Percentiles rank a stretch among this genome's conserved stretches.
Evolutionary conservation across 2,888 invertebrate genomes (phyloP).

Genomic region (Pseudococcus longispinus): DNA sequence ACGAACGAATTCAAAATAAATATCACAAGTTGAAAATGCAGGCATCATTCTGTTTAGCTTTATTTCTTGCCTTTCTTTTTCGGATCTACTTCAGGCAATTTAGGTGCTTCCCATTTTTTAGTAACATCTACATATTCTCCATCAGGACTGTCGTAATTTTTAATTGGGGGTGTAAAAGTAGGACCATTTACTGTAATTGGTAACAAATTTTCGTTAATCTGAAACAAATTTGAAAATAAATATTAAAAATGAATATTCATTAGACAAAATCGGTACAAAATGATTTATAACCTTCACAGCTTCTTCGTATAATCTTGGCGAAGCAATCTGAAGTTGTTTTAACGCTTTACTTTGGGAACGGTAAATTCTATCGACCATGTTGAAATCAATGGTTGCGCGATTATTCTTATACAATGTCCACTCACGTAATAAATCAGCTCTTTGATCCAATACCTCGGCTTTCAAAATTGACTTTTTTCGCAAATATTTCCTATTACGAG

Average conservation of each 20-base stretch:
- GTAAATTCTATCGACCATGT: slow-evolving; percentile 73
- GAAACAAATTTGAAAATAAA: slow-evolving; percentile 61
- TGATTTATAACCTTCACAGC: no score
- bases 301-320: slow-evolving; percentile 74
- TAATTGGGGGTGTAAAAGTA: slow-evolving; percentile 81
- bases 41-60: no score
- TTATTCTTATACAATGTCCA: slow-evolving; percentile 77
- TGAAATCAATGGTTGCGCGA: slow-evolving; percentile 71
- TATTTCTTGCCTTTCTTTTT: not conserved
- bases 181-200: slow-evolving; percentile 78
- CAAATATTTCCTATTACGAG: slow-evolving; percentile 34
- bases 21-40: not conserved
- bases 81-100: not conserved
- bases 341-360: slow-evolving; percentile 79
- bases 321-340: slow-evolving; percentile 78
- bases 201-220: slow-evolving; percentile 76
- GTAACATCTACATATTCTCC: slow-evolving; percentile 88
- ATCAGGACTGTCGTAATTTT: slow-evolving; percentile 82
- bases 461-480: slow-evolving; percentile 63
- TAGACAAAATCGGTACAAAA: not conserved
- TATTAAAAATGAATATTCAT: not conserved
- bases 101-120: slow-evolving; percentile 72
- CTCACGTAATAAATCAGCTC: slow-evolving; percentile 73
- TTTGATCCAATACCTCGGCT: slow-evolving; percentile 70
- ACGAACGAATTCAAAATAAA: not conserved